Base-by-base conservation (phyloP, 2,888 invertebrate species). In the Leptopilina myrica region DNA sequence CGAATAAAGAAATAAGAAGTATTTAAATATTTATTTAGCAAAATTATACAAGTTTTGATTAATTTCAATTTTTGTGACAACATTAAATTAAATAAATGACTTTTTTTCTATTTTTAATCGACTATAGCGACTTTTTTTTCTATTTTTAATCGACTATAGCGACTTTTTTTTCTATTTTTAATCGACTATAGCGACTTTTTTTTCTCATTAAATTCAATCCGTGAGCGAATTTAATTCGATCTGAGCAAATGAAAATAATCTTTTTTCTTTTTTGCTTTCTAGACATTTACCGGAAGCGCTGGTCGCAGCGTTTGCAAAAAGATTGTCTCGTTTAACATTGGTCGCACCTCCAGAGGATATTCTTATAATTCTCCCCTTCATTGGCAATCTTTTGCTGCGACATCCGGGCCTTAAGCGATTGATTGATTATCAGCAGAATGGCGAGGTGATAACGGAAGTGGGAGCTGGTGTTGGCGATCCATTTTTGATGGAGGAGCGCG, bases 291-390 rank as follows among this genome's bases (percentile, higher is more conserved):
- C 99, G 0, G 97, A 97, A 88, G 95, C 95, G 84, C 92, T 99
- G 85, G 97, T 98, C 8, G 98, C 98, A 0, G 97, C 98, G 2
- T 99, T 99, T 92, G 96, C 95, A 2, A 99, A 99, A 92, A 95
- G 97, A 64, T 92, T 98, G 82, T 95, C 97, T 0, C 94, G 98
- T 5, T 93, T 99, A 81, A 95, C 97, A 20, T 93, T 99, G 79
- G 93, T 96, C 40, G 98, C 98, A 5, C 96, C 97, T 4, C 95
- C 97, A 0, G 95, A 96, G 82, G 96, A 97, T 90, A 94, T 96
- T 67, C 92, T 94, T 7, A 94, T 95, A 14, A 94, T 98, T 83
- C 93, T 97, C 86, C 94, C 95, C 85, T 96, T 99, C 85, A 95
- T 99, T 73, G 95, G 95, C 77, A 98, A 98, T 92, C 92, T 99